phyloP scores from a whole-genome alignment of 2,113 vertebrate genomes.

The Odontesthes bonariensis region DNA sequence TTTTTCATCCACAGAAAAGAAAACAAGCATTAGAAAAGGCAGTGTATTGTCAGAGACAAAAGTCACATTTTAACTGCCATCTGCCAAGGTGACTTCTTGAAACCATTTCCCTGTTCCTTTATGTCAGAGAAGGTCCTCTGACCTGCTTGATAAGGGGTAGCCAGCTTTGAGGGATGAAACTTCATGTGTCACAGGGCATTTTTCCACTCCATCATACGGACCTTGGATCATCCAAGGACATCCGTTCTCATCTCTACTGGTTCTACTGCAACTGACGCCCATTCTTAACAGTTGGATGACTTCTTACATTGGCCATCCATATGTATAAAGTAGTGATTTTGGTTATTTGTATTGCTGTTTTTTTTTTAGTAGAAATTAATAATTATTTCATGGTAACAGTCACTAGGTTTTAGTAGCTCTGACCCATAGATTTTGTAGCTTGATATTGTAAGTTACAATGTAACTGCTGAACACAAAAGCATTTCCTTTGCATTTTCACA shows the following conservation, averaged over 20 bases:
- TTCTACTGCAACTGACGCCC: conserved; percentile 17
- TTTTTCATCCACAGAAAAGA: conserved; percentile 29
- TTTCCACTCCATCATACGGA: conserved; percentile 74
- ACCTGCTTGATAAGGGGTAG: conserved; percentile 69
- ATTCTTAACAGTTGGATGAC: conserved; percentile 5
- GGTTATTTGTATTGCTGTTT: conserved; percentile 21
- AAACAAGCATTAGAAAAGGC: conserved; percentile 18
- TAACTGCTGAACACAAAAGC: conserved; percentile 73
- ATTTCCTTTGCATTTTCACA: conserved; percentile 65
- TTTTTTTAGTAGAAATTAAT: conserved; percentile 35
- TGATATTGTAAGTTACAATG: conserved; percentile 61
- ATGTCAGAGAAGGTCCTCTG: conserved; percentile 68
- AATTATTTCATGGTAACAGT: conserved; percentile 24
- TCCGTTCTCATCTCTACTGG: conserved; percentile 42
- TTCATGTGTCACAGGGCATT: conserved; percentile 70
- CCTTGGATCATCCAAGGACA: conserved; percentile 74
- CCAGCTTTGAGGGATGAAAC: conserved; percentile 72
- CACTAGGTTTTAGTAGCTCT: conserved; percentile 40
- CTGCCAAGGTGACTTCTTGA: conserved; percentile 77
- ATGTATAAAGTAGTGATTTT: conserved; percentile 11
- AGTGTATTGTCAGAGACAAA: conserved; percentile 17
- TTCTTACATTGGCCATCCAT: neutral
- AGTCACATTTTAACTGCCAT: conserved; percentile 57
- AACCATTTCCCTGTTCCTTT: conserved; percentile 41
- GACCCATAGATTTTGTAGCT: conserved; percentile 52